These are phyloP conservation scores for Aphelinus certus DNA, from an alignment of 1,140 invertebrate genomes.

Conservation along the genomic window DNA sequence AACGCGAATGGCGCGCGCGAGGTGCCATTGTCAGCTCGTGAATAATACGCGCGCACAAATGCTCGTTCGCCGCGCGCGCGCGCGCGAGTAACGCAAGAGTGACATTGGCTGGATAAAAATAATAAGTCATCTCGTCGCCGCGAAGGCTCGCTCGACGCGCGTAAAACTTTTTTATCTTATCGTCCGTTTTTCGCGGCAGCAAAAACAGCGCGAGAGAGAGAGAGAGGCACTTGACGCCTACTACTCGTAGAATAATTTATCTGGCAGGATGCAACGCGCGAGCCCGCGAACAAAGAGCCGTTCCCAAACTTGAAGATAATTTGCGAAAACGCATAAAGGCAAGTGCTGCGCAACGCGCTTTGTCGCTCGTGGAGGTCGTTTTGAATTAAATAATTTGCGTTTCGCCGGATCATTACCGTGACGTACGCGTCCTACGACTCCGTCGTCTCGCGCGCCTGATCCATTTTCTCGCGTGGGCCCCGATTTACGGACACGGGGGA, in stretches of 20 bases:
- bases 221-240: slow-evolving; percentile 2
- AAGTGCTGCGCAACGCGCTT: no score
- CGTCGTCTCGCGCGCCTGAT: no score
- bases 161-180: slow-evolving; percentile 33
- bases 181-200: neutral
- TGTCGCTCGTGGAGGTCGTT: no score
- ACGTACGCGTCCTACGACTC: no score
- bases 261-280: slow-evolving; percentile 13
- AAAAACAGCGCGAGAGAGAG: no score
- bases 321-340: no score
- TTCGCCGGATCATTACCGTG: no score
- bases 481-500: no score
- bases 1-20: neutral
- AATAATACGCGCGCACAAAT: neutral
- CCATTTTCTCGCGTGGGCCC: no score
- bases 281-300: neutral
- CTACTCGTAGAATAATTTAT: slow-evolving; percentile 23
- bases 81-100: neutral
- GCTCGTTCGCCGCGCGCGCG: neutral
- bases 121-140: slow-evolving; percentile 8
- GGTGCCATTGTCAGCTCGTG: neutral
- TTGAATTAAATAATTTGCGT: no score
- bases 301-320: neutral
- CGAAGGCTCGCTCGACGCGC: neutral
- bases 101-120: slow-evolving; percentile 25